Evolutionary conservation across 2,797 vertebrate genomes (phyloP).

Genomic region (Psittacula derbiana): DNA sequence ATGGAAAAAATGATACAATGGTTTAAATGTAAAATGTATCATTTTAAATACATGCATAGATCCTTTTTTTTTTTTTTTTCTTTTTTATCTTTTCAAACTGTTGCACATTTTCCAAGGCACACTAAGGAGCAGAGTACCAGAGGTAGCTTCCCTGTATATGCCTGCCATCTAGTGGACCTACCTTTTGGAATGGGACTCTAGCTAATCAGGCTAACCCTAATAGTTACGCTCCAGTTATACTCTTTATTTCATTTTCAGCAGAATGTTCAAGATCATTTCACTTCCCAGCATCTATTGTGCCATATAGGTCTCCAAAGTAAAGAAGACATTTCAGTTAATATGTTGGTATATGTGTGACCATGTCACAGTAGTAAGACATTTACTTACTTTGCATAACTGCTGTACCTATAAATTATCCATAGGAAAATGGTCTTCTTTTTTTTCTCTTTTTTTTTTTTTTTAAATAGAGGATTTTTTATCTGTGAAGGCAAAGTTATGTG

Average conservation of each 20-base stretch:
- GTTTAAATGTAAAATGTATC: conserved; percentile 19
- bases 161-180: conserved; percentile 76
- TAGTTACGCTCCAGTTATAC: rapidly evolving
- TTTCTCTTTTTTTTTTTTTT: background rate
- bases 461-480: background rate
- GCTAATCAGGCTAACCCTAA: rapidly evolving
- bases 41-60: background rate
- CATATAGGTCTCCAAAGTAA: background rate
- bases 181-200: background rate
- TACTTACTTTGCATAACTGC: background rate
- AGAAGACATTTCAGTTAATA: background rate
- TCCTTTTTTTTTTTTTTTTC: background rate
- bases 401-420: background rate
- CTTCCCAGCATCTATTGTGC: background rate
- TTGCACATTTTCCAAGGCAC: background rate
- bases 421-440: background rate
- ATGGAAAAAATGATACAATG: background rate
- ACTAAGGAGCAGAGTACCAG: rapidly evolving
- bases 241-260: background rate
- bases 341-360: background rate
- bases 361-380: background rate
- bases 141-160: conserved; percentile 44
- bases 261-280: background rate
- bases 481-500: background rate
- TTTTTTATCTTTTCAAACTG: background rate